A percentile compares a stretch with the other conserved stretches of the same genome.
Conservation (phyloP, 2,888 invertebrate species). For the Dromius quadrimaculatus region DNA sequence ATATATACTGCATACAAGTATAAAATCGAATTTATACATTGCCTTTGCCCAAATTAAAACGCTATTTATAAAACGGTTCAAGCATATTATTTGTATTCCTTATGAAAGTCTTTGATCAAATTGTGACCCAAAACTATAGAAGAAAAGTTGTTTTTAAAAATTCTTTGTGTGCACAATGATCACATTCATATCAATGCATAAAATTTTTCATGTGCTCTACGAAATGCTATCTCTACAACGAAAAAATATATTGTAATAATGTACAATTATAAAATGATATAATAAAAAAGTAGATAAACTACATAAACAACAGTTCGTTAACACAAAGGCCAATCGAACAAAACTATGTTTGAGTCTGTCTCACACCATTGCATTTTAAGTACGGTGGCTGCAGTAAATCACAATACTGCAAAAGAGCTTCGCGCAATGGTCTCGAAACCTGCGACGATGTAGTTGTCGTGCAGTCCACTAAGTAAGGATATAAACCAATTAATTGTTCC, state of each 20-base stretch:
- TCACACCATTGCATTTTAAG: conserved; percentile 51
- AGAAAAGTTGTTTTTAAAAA: background rate
- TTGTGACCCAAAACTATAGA: background rate
- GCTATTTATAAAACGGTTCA: background rate
- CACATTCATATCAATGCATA: background rate
- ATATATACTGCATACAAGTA: background rate
- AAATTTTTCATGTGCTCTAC: conserved; percentile 1
- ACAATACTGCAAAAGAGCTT: conserved; percentile 89
- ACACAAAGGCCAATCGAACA: conserved; percentile 19
- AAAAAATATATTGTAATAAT: conserved; percentile 28
- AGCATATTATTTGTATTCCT: background rate
- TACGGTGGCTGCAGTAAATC: conserved; percentile 80
- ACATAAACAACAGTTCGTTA: conserved; percentile 39
- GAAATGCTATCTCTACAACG: conserved; percentile 17
- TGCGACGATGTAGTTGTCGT: conserved; percentile 84
- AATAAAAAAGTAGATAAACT: conserved; percentile 44
- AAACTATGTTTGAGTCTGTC: conserved; percentile 39
- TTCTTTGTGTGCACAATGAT: conserved; percentile 17
- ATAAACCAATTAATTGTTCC: conserved; percentile 92
- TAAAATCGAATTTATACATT: too few species aligned
- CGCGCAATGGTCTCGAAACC: conserved; percentile 83
- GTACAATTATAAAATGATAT: conserved; percentile 27
- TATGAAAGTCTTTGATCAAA: conserved; percentile 1
- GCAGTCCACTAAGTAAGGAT: conserved; percentile 90
- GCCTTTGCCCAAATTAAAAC: too few species aligned